Percentiles rank a stretch among this genome's conserved stretches.
These are phyloP conservation scores for Acomys russatus DNA, from an alignment of 2,797 vertebrate genomes.

Conservation along the genomic window DNA sequence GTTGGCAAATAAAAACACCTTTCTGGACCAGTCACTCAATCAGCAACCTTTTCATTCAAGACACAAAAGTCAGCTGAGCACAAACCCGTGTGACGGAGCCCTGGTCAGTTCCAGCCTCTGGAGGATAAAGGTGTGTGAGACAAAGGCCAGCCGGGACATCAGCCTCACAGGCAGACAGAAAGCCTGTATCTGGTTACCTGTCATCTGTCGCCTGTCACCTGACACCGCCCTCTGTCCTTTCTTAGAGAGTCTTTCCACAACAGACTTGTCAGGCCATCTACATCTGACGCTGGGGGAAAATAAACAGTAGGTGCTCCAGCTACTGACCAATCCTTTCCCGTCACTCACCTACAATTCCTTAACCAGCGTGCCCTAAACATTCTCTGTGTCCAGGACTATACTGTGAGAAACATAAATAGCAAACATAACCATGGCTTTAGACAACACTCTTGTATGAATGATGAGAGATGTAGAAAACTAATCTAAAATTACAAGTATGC, in stretches of 20 bases:
- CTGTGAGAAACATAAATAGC: neutral
- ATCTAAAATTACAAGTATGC: neutral
- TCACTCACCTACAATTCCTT: neutral
- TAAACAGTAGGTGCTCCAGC: neutral
- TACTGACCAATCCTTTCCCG: rapidly evolving
- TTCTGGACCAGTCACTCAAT: neutral
- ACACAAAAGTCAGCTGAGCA: neutral
- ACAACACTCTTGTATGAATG: neutral
- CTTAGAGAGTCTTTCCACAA: conserved; percentile 42
- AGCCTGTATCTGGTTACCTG: neutral
- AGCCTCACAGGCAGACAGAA: neutral
- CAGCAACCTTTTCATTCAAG: neutral
- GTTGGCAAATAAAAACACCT: neutral
- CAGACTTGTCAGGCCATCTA: neutral
- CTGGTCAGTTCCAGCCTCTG: neutral
- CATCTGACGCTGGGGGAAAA: neutral
- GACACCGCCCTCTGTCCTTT: neutral
- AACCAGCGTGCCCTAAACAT: neutral
- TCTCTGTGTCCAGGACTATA: neutral
- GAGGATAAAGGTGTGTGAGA: neutral
- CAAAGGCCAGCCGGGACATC: neutral
- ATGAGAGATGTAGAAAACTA: neutral
- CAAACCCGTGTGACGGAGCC: too few species aligned
- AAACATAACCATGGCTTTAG: neutral
- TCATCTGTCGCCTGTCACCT: neutral